phyloP scores from a whole-genome alignment of 2,113 vertebrate genomes.

The Taxidea taxus region DNA sequence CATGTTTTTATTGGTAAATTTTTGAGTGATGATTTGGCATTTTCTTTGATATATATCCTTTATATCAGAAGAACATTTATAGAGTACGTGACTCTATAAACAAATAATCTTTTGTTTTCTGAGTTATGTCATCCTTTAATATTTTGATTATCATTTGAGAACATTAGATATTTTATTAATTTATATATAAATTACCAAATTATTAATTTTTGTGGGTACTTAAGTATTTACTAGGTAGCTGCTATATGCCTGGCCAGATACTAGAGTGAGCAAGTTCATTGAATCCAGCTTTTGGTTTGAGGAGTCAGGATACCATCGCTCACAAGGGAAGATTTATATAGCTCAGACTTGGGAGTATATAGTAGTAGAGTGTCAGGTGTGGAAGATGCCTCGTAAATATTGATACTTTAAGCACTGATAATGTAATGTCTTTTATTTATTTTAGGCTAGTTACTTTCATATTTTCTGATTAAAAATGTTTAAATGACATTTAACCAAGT shows the following conservation, averaged over 20 bases:
- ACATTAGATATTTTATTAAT: not conserved
- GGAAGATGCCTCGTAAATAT: not conserved
- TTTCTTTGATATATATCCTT: not conserved
- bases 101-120: not conserved
- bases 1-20: not conserved
- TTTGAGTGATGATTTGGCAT: not conserved
- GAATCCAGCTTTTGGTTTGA: not conserved
- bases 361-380: not conserved
- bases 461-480: not conserved
- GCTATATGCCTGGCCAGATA: not conserved
- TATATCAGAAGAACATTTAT: not conserved
- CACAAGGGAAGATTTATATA: not conserved
- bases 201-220: not conserved
- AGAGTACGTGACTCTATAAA: not conserved
- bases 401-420: not conserved
- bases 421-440: not conserved
- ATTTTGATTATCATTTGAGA: not conserved
- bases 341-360: not conserved
- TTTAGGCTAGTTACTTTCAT: not conserved
- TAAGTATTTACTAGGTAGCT: not conserved
- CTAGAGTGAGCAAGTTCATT: not conserved
- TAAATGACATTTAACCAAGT: not conserved
- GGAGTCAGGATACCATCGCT: not conserved
- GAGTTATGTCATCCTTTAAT: not conserved
- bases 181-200: not conserved